Base-by-base conservation (phyloP, 2,797 vertebrate species). In the Cirrhinus molitorella region DNA sequence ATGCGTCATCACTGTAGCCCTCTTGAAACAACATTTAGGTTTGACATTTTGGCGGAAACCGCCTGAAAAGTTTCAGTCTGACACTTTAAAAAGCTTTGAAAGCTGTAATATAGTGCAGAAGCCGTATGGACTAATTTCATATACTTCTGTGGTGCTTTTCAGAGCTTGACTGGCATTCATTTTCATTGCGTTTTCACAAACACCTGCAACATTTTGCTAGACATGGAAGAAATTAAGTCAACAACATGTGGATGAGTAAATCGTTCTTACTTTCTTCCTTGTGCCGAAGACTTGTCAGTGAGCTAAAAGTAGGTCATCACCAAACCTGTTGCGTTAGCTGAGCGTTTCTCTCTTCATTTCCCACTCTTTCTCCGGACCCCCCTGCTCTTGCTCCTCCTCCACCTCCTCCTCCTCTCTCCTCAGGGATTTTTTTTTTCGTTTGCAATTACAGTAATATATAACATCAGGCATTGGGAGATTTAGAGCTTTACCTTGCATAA, bases 401-500 rank as follows among this genome's bases (percentile, higher is more conserved):
- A 83, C 85, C 45, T 23, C 59, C 86, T 78, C 87, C 85, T 67
- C 86, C 85, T 85, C 72, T 55, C 47, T 65, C 70, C 78, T 75
- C 23, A 21, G 86, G 76, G 40, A 63, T 40, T 79, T 82, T 87
- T 34, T n/a, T 83, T 83, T 87, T 74, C 90, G 92, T 92, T 92
- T 92, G 91, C 91, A 94, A 94, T 95, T 94, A 94, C 94, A 95
- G 94, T 95, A 94, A 95, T 94, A 94, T 94, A 92, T 94, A 94
- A 94, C 94, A 95, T 93, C 91, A 95, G 93, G 93, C 92, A 85
- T 84, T 85, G 91, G 89, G 93, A 93, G 93, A 94, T 94, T 94
- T 94, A 93, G 91, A 88, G 92, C 93, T 94, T 96, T 94, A 94
- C 94, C 95, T 96, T 94, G 92, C 93, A 93, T 95, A 95, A 95